phyloP scores from a whole-genome alignment of 2,113 vertebrate genomes.

The Bos taurus region ARS-UCD2.0 NC_037337.1:80461001-80461500 shows the following conservation, averaged over 20 bases:
- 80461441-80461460: not conserved
- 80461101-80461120: not conserved
- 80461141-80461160: conserved; percentile 19
- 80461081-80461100: not conserved
- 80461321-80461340: not conserved
- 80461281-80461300: not conserved
- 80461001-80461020: not conserved
- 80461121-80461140: not conserved
- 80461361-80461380: not conserved
- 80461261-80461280: not conserved
- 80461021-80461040: not conserved
- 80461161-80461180: not conserved
- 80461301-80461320: not conserved
- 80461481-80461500: not conserved
- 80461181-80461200: not conserved
- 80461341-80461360: not conserved
- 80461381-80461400: not conserved
- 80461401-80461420: not conserved
- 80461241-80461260: not conserved
- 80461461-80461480: not conserved
- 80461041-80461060: not conserved
- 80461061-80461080: not conserved
- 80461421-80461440: not conserved
- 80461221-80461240: not conserved
- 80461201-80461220: not conserved